Percentiles rank a stretch among this genome's conserved stretches.
Conservation (phyloP, 1,140 invertebrate genomes). For the Drosophila navojoa region DNA sequence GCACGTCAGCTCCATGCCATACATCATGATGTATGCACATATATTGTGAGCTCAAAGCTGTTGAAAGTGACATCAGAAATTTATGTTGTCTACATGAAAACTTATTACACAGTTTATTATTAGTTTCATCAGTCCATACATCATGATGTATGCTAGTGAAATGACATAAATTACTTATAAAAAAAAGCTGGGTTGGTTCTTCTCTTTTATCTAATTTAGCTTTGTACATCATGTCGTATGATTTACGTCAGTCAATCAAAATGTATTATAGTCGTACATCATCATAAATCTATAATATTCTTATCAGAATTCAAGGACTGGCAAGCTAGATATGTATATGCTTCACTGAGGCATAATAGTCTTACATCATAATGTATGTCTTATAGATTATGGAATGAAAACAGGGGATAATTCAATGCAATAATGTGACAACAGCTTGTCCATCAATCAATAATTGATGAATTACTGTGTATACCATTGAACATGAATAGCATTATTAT, state of each 20-base stretch:
- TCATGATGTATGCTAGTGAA: not conserved
- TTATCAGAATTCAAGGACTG: not conserved
- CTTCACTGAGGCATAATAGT: too few species aligned
- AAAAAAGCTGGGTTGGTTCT: too few species aligned
- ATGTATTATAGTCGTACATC: not conserved
- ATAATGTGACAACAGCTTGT: too few species aligned
- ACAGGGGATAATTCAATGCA: too few species aligned
- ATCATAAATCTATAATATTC: too few species aligned
- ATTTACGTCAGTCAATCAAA: not conserved
- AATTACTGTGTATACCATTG: too few species aligned
- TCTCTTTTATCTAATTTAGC: too few species aligned
- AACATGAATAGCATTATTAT: too few species aligned
- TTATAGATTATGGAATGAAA: not conserved
- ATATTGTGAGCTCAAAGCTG: not conserved
- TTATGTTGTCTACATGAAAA: not conserved
- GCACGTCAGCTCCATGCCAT: not conserved
- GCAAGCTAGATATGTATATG: too few species aligned
- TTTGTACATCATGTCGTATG: too few species aligned
- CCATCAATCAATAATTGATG: too few species aligned
- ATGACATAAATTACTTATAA: too few species aligned
- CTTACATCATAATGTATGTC: not conserved
- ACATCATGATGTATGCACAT: not conserved
- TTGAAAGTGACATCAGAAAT: not conserved
- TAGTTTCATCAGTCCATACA: not conserved
- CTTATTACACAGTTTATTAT: not conserved